A percentile compares a stretch with the other conserved stretches of the same genome.
These are phyloP conservation scores for Bryconaethiops microstoma DNA, from an alignment of 2,797 vertebrate species.

Conservation along the genomic window DNA sequence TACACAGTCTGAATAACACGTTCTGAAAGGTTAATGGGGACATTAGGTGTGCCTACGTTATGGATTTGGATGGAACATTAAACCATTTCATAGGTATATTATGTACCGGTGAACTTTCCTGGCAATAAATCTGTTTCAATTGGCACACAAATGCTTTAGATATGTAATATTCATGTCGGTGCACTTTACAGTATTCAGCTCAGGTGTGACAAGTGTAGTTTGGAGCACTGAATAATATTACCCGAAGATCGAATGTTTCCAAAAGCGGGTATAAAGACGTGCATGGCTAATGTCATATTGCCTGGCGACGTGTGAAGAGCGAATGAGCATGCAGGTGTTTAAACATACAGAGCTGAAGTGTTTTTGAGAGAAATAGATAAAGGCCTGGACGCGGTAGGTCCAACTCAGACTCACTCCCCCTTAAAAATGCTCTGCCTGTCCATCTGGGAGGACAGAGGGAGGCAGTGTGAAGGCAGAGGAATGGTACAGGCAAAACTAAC, in stretches of 20 bases:
- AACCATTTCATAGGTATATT: neutral
- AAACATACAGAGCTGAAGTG: slow-evolving; percentile 32
- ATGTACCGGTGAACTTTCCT: neutral
- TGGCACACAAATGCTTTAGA: neutral
- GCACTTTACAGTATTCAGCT: neutral
- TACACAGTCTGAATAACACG: neutral
- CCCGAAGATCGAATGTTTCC: neutral
- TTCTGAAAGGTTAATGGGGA: neutral
- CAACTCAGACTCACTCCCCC: slow-evolving; percentile 16
- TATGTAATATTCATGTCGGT: neutral
- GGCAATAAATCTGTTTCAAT: neutral
- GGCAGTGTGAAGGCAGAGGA: slow-evolving; percentile 19
- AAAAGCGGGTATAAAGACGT: slow-evolving; percentile 10
- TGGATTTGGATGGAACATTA: neutral
- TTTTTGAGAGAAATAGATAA: slow-evolving; percentile 27
- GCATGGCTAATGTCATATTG: neutral
- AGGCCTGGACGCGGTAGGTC: neutral
- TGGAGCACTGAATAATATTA: neutral
- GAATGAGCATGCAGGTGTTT: slow-evolving; percentile 44
- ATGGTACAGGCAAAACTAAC: slow-evolving; percentile 22
- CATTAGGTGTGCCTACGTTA: neutral
- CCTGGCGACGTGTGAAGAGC: slow-evolving; percentile 26
- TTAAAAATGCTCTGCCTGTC: slow-evolving; percentile 15
- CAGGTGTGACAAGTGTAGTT: neutral
- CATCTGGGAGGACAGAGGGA: slow-evolving; percentile 26